A percentile compares a stretch with the other conserved stretches of the same genome.
Conservation (phyloP, 2,797 vertebrate species). For the Arctocebus calabarensis region DNA sequence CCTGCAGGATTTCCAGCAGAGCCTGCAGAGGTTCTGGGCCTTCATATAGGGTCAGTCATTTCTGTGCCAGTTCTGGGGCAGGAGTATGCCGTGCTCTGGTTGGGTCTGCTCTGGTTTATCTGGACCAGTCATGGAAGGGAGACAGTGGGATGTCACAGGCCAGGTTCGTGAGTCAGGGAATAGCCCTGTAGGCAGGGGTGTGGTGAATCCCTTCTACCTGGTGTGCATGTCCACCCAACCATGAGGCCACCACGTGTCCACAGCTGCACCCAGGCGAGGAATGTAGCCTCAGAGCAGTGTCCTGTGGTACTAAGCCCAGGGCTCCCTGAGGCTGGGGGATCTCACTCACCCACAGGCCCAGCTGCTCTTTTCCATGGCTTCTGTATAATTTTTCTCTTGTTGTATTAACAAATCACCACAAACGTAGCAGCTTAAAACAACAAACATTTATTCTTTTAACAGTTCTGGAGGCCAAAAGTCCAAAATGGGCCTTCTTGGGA, state of each 20-base stretch:
- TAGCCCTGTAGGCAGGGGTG: neutral
- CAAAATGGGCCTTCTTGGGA: neutral
- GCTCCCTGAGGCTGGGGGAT: neutral
- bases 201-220: neutral
- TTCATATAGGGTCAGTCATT: neutral
- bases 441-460: too few species aligned
- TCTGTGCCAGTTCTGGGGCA: neutral
- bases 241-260: rapidly evolving
- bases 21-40: neutral
- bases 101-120: neutral
- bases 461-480: neutral
- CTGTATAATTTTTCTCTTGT: neutral
- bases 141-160: neutral
- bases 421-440: neutral
- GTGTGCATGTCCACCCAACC: rapidly evolving
- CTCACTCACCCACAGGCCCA: neutral
- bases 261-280: neutral
- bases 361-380: too few species aligned
- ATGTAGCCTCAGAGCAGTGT: neutral
- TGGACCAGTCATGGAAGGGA: neutral
- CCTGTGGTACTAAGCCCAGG: neutral
- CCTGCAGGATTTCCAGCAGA: neutral
- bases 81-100: neutral
- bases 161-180: too few species aligned
- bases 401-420: neutral